Conservation (phyloP, 2,113 vertebrate species). For the Ceuthmochares aereus region DNA sequence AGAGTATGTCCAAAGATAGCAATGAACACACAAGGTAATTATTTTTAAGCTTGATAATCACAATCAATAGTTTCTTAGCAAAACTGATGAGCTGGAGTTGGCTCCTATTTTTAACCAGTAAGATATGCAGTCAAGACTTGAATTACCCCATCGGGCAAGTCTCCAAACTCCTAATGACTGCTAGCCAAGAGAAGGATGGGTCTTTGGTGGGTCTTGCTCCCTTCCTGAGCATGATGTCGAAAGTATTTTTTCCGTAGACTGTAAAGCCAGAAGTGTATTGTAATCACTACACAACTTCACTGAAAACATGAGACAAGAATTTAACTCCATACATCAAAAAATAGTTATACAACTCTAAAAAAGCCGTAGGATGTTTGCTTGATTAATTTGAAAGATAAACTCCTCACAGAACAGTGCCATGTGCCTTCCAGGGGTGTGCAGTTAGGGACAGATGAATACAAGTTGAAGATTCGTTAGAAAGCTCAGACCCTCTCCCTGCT, state of each 20-base stretch:
- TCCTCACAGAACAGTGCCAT: neutral
- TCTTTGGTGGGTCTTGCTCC: slow-evolving; percentile 24
- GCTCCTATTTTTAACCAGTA: slow-evolving; percentile 70
- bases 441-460: neutral
- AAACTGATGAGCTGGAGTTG: slow-evolving; percentile 70
- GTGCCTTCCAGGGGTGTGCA: slow-evolving; percentile 23
- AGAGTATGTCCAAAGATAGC: slow-evolving; percentile 70
- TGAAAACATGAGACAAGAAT: neutral
- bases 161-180: slow-evolving; percentile 61
- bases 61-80: slow-evolving; percentile 72
- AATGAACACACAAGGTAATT: slow-evolving; percentile 69
- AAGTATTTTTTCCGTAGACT: neutral
- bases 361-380: neutral
- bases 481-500: neutral
- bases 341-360: neutral
- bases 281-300: neutral
- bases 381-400: slow-evolving; percentile 20
- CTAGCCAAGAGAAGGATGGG: slow-evolving; percentile 43
- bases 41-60: slow-evolving; percentile 74
- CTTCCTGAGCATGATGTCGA: neutral
- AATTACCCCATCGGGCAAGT: slow-evolving; percentile 52
- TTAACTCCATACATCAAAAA: neutral
- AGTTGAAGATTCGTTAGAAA: neutral
- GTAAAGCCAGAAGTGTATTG: neutral
- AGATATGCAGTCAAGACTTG: slow-evolving; percentile 63